Base-by-base conservation (phyloP, 2,888 invertebrate genomes). In the Pristionchus maxplancki region DNA sequence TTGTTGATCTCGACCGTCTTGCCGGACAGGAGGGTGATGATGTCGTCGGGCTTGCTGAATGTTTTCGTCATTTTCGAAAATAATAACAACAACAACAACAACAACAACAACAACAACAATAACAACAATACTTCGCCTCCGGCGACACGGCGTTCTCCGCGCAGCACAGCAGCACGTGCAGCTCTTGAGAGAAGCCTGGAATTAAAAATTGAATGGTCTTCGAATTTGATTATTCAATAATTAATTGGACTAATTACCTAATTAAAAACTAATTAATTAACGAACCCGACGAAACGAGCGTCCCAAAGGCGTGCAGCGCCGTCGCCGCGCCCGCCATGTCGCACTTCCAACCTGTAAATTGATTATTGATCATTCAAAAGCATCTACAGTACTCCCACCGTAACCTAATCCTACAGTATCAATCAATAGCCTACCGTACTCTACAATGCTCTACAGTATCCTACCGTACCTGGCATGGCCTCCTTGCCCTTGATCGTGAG, bases 281-380 rank as follows among this genome's bases (percentile, higher is more conserved):
- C n/a, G 1, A 64, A 93, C 94, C 93, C 3, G 37, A 17, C 8
- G 71, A 96, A 3, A 97, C 97, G 37, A 97, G 96, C 0, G 96
- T 96, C 90, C 96, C 96, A 95, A 97, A 98, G 0, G 97, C 97
- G 28, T 97, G 97, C 81, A 98, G 95, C 92, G 97, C 96, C 0
- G 96, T 97, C 40, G 98, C 97, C 0, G 98, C 98, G n/a, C 98
- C 98, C 6, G 97, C 98, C 95, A 97, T 97, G 95, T 98, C 98
- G 13, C 97, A 96, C 95, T 98, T 98, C 98, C 53, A 50, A 5
- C 50, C 83, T 83, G 50, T 6, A 53, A 53, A 20, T 53, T 44
- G 44, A 58, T 58, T 5, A 13, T n/a, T 17, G n/a, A 58, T 58
- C n/a, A 11, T 58, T 58, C 58, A 58, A 58, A 58, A 58, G 44